Base-by-base conservation (phyloP, 2,797 vertebrate genomes). In the Passerculus sandwichensis region DNA sequence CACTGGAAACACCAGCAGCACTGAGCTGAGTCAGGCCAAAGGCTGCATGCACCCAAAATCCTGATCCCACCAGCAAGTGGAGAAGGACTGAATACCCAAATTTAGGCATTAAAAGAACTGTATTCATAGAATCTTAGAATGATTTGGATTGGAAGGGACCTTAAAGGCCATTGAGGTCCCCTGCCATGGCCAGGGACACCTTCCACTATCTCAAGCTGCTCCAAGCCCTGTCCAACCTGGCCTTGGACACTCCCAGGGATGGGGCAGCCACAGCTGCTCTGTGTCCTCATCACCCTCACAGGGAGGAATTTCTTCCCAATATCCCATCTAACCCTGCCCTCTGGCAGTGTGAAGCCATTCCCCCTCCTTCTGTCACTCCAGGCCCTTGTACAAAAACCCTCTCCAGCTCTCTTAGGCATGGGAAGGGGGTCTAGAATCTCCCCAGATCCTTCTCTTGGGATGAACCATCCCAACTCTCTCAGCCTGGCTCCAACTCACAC, bases 71-170 rank as follows among this genome's bases (percentile, higher is more conserved):
- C 26, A 29, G 47, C 36, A 54, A n/a, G 18, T 4, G 2, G 22
- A 54, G 19, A 53, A 57, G 29, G 34, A 40, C 27, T 13, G 2
- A 45, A 51, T 1, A 23, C 66, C 62, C 15, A 7, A 47, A 59
- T 18, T 6, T 4, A 0, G 15, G 12, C 3, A 0, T 23, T 30
- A 27, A 36, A 65, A 44, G 7, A 76, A 73, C 0, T 0, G 13
- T 3, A 14, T 54, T 70, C 27, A 9, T 1, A 60, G 23, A 48
- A 26, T 76, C 32, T 34, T 42, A 48, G 23, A 48, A 53, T 22
- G 6, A 13, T 48, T 71, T 54, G 34, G 12, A 30, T 44, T 65
- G 22, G 11, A 91, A 66, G 14, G 40, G 32, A 48, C 22, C 32
- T 66, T 60, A 65, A 54, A 66, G 32, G 7, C 42, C n/a, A 21